Conservation (phyloP, 2,113 vertebrate species). For the Pithys albifrons region DNA sequence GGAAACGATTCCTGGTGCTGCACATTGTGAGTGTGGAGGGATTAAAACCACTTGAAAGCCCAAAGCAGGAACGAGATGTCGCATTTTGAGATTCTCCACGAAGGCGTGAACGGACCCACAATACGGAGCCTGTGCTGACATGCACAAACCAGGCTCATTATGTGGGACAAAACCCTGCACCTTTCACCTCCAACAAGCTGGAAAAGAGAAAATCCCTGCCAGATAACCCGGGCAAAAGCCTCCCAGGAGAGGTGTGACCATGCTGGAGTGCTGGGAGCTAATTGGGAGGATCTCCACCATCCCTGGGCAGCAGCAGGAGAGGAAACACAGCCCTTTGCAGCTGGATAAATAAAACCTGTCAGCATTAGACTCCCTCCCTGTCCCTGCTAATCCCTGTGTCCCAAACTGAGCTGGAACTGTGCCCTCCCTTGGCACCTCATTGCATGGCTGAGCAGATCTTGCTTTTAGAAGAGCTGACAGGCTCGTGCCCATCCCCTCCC, state of each 20-base stretch:
- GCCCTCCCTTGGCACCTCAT: accelerated
- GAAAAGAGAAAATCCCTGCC: neutral
- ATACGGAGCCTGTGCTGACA: neutral
- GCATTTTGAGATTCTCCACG: neutral
- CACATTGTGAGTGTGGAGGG: neutral
- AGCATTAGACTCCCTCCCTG: neutral
- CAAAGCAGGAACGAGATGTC: neutral
- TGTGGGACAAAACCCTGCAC: neutral
- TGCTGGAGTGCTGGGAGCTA: neutral
- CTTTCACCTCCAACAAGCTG: neutral
- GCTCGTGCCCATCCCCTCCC: neutral
- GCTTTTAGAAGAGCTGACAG: neutral
- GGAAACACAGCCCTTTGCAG: neutral
- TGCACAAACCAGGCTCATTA: neutral
- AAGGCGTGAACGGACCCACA: neutral
- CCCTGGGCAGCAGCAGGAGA: neutral
- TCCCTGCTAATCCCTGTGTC: neutral
- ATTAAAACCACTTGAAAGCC: neutral
- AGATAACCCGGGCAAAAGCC: neutral
- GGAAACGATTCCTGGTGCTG: neutral
- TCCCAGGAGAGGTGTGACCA: neutral
- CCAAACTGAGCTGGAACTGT: neutral
- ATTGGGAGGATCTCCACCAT: neutral
- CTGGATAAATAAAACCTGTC: neutral
- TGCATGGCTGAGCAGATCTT: neutral